Conservation (phyloP, 2,888 invertebrate species). For the Tetranychus truncatus region DNA sequence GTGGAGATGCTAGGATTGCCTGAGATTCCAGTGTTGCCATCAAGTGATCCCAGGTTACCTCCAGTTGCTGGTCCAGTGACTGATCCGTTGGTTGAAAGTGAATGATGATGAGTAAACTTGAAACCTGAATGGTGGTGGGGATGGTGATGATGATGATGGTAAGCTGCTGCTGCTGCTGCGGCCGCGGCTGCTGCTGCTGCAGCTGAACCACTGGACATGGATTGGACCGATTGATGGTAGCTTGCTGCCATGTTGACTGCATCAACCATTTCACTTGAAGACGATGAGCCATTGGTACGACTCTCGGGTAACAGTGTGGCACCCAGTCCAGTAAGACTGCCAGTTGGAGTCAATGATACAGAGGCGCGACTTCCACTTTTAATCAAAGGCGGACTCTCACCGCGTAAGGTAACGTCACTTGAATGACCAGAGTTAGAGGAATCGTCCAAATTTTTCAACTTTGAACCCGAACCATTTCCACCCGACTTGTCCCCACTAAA, state of each 20-base stretch:
- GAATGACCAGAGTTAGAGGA: slow-evolving; percentile 19
- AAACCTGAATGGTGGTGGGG: not conserved
- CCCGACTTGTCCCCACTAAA: not conserved
- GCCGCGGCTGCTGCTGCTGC: not conserved
- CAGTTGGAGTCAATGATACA: not conserved
- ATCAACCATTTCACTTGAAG: not conserved
- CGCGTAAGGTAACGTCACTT: slow-evolving; percentile 17
- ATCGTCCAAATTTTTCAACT: slow-evolving; percentile 18
- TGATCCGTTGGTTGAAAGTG: not conserved
- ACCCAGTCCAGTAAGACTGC: not conserved
- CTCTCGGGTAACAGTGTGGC: not conserved
- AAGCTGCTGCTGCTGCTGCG: not conserved
- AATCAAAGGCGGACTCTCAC: slow-evolving; percentile 12
- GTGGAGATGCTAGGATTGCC: not conserved
- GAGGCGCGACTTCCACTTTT: not conserved
- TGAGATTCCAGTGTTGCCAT: not conserved
- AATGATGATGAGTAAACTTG: not conserved
- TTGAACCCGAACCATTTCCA: not conserved
- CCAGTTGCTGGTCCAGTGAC: not conserved
- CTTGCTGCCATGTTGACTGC: not conserved
- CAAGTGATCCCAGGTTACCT: not conserved
- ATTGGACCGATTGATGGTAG: not conserved
- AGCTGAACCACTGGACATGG: not conserved
- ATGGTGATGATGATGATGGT: not conserved
- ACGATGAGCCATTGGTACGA: not conserved